Evolutionary conservation across 2,797 vertebrate species (phyloP).

Genomic region (Muraenolepis orangiensis): DNA sequence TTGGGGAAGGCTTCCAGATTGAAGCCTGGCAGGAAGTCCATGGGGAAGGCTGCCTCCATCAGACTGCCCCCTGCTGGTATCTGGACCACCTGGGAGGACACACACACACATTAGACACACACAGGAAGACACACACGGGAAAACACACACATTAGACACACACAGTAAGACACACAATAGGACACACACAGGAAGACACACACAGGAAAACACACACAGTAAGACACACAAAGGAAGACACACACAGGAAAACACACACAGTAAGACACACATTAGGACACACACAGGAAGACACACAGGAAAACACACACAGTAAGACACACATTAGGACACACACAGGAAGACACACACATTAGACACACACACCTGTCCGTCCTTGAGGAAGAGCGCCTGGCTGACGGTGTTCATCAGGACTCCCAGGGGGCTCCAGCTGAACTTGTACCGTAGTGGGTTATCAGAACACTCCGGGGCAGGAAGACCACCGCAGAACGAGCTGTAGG

Average conservation of each 20-base stretch:
- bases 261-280: constrained; percentile 1
- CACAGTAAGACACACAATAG: not conserved
- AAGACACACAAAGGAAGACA: too few species aligned
- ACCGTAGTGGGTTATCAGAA: constrained; percentile 93
- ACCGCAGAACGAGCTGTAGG: constrained; percentile 90
- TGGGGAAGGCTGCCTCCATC: constrained; percentile 75
- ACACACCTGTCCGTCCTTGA: too few species aligned
- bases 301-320: constrained; percentile 12
- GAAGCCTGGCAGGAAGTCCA: constrained; percentile 92
- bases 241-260: too few species aligned
- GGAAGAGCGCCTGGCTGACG: constrained; percentile 82
- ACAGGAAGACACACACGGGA: not conserved
- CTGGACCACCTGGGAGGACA: constrained; percentile 75
- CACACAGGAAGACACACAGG: not conserved
- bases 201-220: too few species aligned
- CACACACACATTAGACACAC: constrained; percentile 4
- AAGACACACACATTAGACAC: not conserved
- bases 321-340: not conserved
- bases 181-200: not conserved
- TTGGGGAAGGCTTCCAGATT: constrained; percentile 95
- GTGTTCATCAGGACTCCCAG: constrained; percentile 87
- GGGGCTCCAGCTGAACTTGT: constrained; percentile 99
- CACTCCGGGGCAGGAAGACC: constrained; percentile 91
- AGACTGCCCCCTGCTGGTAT: constrained; percentile 82
- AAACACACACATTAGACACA: too few species aligned